Conservation (phyloP, 1,140 invertebrate genomes). For the Calliopsis andreniformis region DNA sequence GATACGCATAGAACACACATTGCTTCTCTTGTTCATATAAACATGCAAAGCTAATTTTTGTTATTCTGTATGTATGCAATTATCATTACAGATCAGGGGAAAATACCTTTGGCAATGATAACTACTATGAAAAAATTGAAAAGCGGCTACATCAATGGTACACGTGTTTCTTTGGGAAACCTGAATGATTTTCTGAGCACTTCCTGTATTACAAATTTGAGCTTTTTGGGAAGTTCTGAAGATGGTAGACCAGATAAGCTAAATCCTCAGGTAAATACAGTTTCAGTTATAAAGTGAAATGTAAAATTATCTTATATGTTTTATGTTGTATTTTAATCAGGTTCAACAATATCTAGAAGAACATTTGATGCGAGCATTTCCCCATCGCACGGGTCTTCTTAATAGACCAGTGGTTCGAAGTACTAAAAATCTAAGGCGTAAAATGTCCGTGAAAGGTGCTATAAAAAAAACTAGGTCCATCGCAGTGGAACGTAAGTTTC, state of each 20-base stretch:
- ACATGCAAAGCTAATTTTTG: background rate
- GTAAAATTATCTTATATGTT: slow-evolving; percentile 12
- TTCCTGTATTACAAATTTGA: slow-evolving; percentile 97
- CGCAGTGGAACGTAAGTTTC: slow-evolving; percentile 88
- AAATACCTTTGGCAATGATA: slow-evolving; percentile 95
- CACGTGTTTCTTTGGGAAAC: slow-evolving; percentile 95
- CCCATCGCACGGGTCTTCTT: slow-evolving; percentile 86
- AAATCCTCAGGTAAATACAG: slow-evolving; percentile 74
- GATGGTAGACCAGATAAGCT: slow-evolving; percentile 91
- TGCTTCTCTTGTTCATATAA: background rate
- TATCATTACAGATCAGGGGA: slow-evolving; percentile 91
- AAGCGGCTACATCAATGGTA: slow-evolving; percentile 99
- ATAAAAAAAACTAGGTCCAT: slow-evolving; percentile 94
- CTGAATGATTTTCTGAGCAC: slow-evolving; percentile 96
- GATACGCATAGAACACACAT: background rate
- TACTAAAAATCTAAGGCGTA: slow-evolving; percentile 83
- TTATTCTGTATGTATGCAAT: background rate
- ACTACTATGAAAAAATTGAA: slow-evolving; percentile 99
- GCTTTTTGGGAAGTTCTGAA: slow-evolving; percentile 95
- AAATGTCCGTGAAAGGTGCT: slow-evolving; percentile 92
- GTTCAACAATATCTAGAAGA: slow-evolving; percentile 94
- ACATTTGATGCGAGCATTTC: slow-evolving; percentile 90
- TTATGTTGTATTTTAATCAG: slow-evolving; percentile 80
- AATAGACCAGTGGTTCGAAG: slow-evolving; percentile 80
- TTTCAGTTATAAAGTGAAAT: background rate